phyloP scores from a whole-genome alignment of 2,888 invertebrate species.

The Coelogynopora nodosa region DNA sequence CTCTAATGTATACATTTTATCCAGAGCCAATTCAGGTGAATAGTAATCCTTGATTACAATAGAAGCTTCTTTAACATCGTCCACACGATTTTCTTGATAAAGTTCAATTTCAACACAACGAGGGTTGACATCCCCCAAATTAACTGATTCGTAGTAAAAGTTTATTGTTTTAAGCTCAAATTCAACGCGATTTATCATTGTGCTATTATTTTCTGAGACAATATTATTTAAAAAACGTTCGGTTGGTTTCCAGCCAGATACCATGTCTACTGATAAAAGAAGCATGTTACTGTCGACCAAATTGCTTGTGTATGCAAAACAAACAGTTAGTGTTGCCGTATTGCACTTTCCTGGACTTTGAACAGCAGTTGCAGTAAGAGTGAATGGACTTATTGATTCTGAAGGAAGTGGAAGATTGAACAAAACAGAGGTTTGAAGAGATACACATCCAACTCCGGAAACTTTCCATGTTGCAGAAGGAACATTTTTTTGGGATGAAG shows the following conservation, averaged over 20 bases:
- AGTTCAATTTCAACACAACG: conserved; percentile 23
- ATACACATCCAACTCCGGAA: not conserved
- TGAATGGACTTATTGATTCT: not conserved
- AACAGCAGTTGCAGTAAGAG: not conserved
- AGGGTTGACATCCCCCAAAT: not conserved
- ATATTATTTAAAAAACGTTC: not conserved
- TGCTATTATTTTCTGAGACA: not conserved
- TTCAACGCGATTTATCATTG: not conserved
- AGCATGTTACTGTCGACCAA: conserved; percentile 25
- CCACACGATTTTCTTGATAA: not conserved
- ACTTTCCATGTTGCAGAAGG: not conserved
- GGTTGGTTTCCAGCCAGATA: conserved; percentile 32
- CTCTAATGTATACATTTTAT: not conserved
- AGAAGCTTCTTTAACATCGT: not conserved
- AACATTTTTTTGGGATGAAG: not conserved
- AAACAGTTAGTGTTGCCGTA: not conserved
- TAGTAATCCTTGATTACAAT: conserved; percentile 35
- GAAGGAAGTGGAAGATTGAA: conserved; percentile 14
- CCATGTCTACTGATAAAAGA: not conserved
- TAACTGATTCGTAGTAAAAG: conserved; percentile 32
- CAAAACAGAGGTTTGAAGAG: conserved; percentile 18
- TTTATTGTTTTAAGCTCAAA: conserved; percentile 7
- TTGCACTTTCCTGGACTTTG: not conserved
- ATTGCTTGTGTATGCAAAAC: not conserved
- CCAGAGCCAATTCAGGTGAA: conserved; percentile 16